Percentiles rank a stretch among this genome's conserved stretches.
phyloP scores from a whole-genome alignment of 1,140 invertebrate genomes.

The Danaus plexippus region DNA sequence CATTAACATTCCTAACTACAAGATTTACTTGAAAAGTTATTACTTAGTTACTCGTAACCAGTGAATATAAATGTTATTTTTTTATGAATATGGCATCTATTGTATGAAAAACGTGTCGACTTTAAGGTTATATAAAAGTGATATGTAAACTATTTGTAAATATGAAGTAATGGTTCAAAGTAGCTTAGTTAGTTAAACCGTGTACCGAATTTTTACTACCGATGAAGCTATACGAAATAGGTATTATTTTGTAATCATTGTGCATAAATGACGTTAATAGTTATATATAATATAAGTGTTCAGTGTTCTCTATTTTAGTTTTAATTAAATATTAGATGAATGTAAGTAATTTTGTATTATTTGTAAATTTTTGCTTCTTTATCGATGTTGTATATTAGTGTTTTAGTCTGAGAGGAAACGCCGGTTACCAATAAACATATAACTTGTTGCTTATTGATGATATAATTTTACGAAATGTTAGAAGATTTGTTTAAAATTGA shows the following conservation, averaged over 20 bases:
- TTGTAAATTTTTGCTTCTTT: slow-evolving; percentile 62
- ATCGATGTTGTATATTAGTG: slow-evolving; percentile 60
- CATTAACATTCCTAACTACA: slow-evolving; percentile 3
- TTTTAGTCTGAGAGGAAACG: slow-evolving; percentile 70
- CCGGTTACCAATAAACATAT: slow-evolving; percentile 71
- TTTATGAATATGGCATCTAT: too few species aligned
- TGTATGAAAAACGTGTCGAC: slow-evolving; percentile 14
- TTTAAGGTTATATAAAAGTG: slow-evolving; percentile 36
- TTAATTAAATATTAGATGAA: slow-evolving; percentile 37
- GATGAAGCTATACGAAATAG: slow-evolving; percentile 48
- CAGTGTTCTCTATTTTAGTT: slow-evolving; percentile 61
- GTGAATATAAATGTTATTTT: too few species aligned
- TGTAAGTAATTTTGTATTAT: slow-evolving; percentile 57
- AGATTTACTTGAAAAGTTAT: background rate
- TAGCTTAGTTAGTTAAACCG: slow-evolving; percentile 36
- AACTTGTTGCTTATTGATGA: slow-evolving; percentile 70
- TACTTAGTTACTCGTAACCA: too few species aligned
- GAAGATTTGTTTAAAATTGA: slow-evolving; percentile 59
- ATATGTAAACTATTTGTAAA: slow-evolving; percentile 65
- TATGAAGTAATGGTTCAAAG: slow-evolving; percentile 45
- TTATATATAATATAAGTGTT: slow-evolving; percentile 47
- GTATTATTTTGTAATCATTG: slow-evolving; percentile 42
- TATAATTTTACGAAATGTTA: slow-evolving; percentile 68
- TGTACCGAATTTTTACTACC: slow-evolving; percentile 65
- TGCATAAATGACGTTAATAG: slow-evolving; percentile 43